These are phyloP conservation scores for Cromileptes altivelis DNA, from an alignment of 2,113 vertebrate genomes.

Conservation along the genomic window DNA sequence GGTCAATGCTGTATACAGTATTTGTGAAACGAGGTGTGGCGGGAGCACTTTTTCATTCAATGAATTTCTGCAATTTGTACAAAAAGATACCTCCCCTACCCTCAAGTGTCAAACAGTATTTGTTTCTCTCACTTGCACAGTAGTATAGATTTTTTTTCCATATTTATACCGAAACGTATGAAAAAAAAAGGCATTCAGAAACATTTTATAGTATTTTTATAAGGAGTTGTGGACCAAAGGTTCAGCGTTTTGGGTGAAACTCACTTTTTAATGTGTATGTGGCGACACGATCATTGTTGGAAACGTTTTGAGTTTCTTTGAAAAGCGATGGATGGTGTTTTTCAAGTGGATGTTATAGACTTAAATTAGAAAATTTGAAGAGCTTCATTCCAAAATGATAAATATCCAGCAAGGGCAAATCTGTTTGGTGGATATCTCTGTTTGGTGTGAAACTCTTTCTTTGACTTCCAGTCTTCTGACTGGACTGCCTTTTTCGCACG, in stretches of 20 bases:
- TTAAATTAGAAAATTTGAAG: slow-evolving; percentile 57
- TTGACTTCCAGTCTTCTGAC: slow-evolving; percentile 69
- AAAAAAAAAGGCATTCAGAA: slow-evolving; percentile 79
- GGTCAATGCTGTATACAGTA: slow-evolving; percentile 48
- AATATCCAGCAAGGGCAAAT: slow-evolving; percentile 26
- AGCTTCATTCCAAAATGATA: slow-evolving; percentile 45
- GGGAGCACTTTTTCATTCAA: slow-evolving; percentile 63
- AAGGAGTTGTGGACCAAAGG: slow-evolving; percentile 84
- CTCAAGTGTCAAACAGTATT: slow-evolving; percentile 74
- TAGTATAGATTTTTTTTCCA: slow-evolving; percentile 83
- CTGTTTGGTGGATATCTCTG: slow-evolving; percentile 30
- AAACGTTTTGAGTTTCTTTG: slow-evolving; percentile 62
- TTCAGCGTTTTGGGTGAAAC: slow-evolving; percentile 74
- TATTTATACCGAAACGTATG: slow-evolving; percentile 81
- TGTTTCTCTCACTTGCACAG: slow-evolving; percentile 84
- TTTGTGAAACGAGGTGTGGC: slow-evolving; percentile 59
- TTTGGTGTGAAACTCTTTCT: slow-evolving; percentile 63
- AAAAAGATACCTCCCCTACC: slow-evolving; percentile 75
- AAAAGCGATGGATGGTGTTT: slow-evolving; percentile 54
- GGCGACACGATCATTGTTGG: slow-evolving; percentile 46
- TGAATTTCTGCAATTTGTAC: slow-evolving; percentile 80
- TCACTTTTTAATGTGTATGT: slow-evolving; percentile 74
- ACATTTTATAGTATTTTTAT: slow-evolving; percentile 88
- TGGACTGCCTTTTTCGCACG: slow-evolving; percentile 72
- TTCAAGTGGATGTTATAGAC: slow-evolving; percentile 58